These are phyloP conservation scores for Calyptommatus sinebrachiatus DNA, from an alignment of 2,113 vertebrate genomes.

Conservation along the genomic window DNA sequence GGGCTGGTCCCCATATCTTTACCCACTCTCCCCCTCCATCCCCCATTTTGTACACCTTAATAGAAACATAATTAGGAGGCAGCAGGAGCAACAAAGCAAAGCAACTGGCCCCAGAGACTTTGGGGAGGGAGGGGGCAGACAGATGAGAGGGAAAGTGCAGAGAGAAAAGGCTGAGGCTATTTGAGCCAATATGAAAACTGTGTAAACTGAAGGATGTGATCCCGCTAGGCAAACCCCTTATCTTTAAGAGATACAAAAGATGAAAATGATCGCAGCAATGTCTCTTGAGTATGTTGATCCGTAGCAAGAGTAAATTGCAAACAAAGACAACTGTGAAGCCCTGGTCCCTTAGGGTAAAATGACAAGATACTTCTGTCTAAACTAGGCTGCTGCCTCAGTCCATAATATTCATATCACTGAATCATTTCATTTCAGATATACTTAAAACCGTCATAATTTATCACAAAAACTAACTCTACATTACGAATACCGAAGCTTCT, in stretches of 20 bases:
- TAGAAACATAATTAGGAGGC: conserved; percentile 54
- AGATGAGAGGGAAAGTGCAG: neutral
- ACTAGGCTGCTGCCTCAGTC: neutral
- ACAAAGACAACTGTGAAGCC: neutral
- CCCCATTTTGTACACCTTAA: conserved; percentile 48
- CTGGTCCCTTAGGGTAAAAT: neutral
- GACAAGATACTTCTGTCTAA: neutral
- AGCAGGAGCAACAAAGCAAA: conserved; percentile 30
- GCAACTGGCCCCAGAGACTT: conserved; percentile 3
- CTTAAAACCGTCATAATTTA: neutral
- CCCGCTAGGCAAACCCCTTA: neutral
- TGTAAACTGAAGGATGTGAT: neutral
- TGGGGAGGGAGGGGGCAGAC: neutral
- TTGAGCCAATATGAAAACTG: neutral
- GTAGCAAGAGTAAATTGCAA: neutral
- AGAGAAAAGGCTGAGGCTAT: neutral
- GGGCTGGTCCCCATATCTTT: conserved; percentile 43
- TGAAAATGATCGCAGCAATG: neutral
- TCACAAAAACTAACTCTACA: neutral
- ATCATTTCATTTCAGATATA: neutral
- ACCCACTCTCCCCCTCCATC: conserved; percentile 29
- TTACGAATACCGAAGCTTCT: neutral
- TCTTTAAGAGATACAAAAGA: neutral
- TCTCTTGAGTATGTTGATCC: neutral
- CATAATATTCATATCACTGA: neutral